These are phyloP conservation scores for Drosophila ustulata DNA, from an alignment of 2,888 invertebrate genomes.

Conservation along the genomic window DNA sequence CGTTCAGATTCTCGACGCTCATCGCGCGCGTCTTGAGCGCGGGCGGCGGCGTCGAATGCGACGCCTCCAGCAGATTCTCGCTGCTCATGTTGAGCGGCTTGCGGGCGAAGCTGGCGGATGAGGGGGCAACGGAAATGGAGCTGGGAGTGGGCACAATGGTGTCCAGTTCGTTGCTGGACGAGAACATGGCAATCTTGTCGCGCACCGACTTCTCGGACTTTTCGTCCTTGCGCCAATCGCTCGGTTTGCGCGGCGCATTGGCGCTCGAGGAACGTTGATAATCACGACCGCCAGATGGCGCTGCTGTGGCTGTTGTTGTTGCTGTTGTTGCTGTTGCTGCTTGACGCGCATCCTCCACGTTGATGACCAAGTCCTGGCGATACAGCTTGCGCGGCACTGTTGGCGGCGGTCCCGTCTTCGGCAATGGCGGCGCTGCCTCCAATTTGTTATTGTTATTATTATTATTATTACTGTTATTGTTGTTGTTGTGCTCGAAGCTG, in stretches of 20 bases:
- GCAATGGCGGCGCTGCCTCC: slow-evolving; percentile 83
- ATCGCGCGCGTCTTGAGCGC: slow-evolving; percentile 86
- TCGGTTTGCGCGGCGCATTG: slow-evolving; percentile 79
- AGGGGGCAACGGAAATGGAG: slow-evolving; percentile 17
- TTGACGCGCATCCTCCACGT: slow-evolving; percentile 81
- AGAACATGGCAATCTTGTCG: slow-evolving; percentile 95
- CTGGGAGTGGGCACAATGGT: slow-evolving; percentile 44
- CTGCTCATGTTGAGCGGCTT: slow-evolving; percentile 84
- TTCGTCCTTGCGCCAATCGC: slow-evolving; percentile 89
- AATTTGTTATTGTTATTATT: slow-evolving; percentile 41
- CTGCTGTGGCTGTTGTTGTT: slow-evolving; percentile 1
- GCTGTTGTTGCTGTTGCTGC: slow-evolving; percentile 10
- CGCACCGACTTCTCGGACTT: slow-evolving; percentile 92
- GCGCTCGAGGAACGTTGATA: slow-evolving; percentile 83
- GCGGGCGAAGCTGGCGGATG: slow-evolving; percentile 40
- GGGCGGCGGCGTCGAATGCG: slow-evolving; percentile 45
- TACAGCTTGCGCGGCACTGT: slow-evolving; percentile 84
- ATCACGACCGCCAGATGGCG: slow-evolving; percentile 58
- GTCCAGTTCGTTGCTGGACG: slow-evolving; percentile 85
- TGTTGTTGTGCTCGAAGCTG: slow-evolving; percentile 57
- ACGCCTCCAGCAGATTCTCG: slow-evolving; percentile 83
- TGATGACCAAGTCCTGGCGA: slow-evolving; percentile 84
- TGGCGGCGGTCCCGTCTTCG: slow-evolving; percentile 83
- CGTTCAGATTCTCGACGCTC: slow-evolving; percentile 86
- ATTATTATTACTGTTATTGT: slow-evolving; percentile 30